Evolutionary conservation across 2,113 vertebrate genomes (phyloP).

Genomic region (Gnathonemus longibarbis): DNA sequence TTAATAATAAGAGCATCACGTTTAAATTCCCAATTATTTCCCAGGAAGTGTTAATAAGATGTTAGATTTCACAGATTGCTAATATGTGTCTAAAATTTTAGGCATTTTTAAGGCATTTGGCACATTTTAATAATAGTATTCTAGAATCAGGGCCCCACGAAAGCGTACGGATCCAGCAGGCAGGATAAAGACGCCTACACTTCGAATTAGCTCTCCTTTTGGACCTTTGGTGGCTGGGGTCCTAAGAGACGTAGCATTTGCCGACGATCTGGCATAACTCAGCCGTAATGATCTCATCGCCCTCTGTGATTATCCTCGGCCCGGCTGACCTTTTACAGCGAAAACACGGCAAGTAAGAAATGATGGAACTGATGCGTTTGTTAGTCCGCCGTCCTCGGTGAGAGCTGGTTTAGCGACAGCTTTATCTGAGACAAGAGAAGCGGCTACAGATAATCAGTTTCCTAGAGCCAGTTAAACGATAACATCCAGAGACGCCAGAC

Average conservation of each 20-base stretch:
- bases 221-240: background rate
- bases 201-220: background rate
- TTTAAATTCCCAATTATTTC: background rate
- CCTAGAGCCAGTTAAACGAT: background rate
- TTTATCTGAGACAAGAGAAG: background rate
- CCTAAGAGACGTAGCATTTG: background rate
- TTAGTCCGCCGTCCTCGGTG: background rate
- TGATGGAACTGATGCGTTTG: background rate
- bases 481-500: background rate
- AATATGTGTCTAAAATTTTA: background rate
- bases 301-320: background rate
- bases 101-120: background rate
- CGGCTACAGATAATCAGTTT: background rate
- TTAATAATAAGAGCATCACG: background rate
- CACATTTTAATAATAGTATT: background rate
- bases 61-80: background rate
- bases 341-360: background rate
- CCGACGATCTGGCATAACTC: background rate
- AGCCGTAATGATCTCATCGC: slow-evolving; percentile 15
- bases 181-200: background rate
- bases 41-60: background rate
- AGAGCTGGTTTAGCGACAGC: background rate
- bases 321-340: background rate
- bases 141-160: background rate
- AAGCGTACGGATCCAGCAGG: background rate